Evolutionary conservation across 2,797 vertebrate species (phyloP).

Genomic region (Labroides dimidiatus): DNA sequence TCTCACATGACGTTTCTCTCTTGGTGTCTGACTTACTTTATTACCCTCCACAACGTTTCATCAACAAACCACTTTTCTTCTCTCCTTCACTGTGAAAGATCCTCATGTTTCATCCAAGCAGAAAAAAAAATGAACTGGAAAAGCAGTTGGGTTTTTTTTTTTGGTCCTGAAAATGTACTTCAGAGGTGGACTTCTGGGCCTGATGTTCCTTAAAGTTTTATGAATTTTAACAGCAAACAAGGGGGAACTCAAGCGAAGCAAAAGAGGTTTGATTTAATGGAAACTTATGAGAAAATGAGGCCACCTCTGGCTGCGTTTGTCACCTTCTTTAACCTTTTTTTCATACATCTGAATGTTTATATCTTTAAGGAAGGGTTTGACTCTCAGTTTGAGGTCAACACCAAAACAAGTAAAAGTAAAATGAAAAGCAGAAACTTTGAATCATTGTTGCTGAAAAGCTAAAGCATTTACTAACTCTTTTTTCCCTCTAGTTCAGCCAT

Average conservation of each 20-base stretch:
- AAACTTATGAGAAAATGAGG: no score
- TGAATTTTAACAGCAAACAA: not conserved
- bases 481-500: not conserved
- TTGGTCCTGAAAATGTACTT: not conserved
- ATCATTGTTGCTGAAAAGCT: no score
- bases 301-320: no score
- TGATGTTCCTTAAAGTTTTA: not conserved
- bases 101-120: conserved; percentile 9
- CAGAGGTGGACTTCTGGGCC: not conserved
- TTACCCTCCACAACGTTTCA: conserved; percentile 8
- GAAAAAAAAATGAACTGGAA: not conserved
- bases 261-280: no score
- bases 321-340: no score
- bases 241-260: no score
- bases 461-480: not conserved
- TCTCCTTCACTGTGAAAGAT: conserved; percentile 18
- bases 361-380: no score
- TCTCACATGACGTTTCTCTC: conserved; percentile 22
- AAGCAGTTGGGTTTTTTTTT: no score
- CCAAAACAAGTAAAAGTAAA: no score
- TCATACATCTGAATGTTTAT: no score
- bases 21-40: conserved; percentile 2
- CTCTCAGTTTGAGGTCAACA: no score
- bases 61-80: conserved; percentile 1
- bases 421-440: no score